phyloP scores from a whole-genome alignment of 2,797 vertebrate species.

The Harpagifer antarcticus region DNA sequence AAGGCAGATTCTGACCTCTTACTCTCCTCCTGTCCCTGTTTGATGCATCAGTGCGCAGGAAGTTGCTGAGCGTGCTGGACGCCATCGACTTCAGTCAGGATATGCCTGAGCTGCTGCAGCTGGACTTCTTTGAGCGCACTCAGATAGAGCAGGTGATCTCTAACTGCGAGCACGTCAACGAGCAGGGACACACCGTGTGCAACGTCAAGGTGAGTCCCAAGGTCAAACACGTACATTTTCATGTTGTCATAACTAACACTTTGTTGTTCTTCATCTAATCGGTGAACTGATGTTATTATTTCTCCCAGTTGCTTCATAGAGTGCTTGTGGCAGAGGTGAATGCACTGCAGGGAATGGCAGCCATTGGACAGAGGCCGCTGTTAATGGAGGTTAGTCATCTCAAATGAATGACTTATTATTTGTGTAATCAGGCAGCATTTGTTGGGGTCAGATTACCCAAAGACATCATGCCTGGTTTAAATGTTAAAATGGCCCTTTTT shows the following conservation, averaged over 20 bases:
- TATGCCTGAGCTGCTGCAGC: constrained; percentile 94
- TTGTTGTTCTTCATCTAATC: neutral
- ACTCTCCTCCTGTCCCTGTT: neutral
- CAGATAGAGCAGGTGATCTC: constrained; percentile 98
- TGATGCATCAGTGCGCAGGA: constrained; percentile 91
- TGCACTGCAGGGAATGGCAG: constrained; percentile 96
- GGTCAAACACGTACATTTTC: accelerated
- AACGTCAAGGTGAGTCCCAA: constrained; percentile 90
- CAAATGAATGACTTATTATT: neutral
- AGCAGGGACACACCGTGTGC: constrained; percentile 94
- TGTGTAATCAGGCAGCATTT: neutral
- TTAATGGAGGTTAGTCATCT: constrained; percentile 90
- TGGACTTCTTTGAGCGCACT: constrained; percentile 96
- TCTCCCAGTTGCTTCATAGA: constrained; percentile 91
- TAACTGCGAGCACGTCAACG: constrained; percentile 96
- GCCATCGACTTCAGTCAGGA: constrained; percentile 97
- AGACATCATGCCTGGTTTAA: neutral
- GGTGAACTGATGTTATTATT: neutral
- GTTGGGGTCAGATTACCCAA: neutral
- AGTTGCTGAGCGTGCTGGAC: constrained; percentile 95
- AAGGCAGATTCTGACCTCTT: neutral
- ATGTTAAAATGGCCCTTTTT: neutral
- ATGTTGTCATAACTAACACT: neutral
- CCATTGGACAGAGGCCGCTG: constrained; percentile 96
- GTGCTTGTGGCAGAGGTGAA: constrained; percentile 98